These are phyloP conservation scores for Drosophila birchii DNA, from an alignment of 2,888 invertebrate species.

Conservation along the genomic window DNA sequence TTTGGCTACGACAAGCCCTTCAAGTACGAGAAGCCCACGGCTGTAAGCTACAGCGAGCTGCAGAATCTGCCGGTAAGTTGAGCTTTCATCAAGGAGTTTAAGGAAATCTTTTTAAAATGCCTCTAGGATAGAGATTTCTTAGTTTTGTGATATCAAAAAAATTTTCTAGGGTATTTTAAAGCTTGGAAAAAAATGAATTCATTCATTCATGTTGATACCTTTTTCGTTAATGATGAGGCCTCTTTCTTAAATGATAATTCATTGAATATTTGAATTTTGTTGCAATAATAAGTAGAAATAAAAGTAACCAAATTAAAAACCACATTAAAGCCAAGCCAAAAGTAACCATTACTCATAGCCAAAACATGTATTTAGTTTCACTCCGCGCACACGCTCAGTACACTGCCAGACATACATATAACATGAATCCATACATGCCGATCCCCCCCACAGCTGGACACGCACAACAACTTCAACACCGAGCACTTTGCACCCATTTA, in stretches of 20 bases:
- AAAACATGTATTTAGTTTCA: slow-evolving; percentile 2
- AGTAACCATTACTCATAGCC: neutral
- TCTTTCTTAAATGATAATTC: neutral
- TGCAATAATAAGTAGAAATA: neutral
- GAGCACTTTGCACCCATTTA: slow-evolving; percentile 95
- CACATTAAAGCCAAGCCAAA: neutral
- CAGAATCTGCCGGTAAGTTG: slow-evolving; percentile 81
- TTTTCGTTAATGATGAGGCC: too few relatives aligned
- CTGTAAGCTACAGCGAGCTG: slow-evolving; percentile 70
- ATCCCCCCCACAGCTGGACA: slow-evolving; percentile 73
- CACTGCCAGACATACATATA: slow-evolving; percentile 18
- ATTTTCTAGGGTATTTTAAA: neutral
- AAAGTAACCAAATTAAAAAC: slow-evolving; percentile 2
- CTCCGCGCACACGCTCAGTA: neutral
- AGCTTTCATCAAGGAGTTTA: too few relatives aligned
- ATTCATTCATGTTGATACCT: neutral
- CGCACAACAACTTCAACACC: slow-evolving; percentile 87
- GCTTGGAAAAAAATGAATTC: neutral
- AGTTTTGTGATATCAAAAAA: neutral
- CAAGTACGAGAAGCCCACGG: slow-evolving; percentile 82
- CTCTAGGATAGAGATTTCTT: too few relatives aligned
- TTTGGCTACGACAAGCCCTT: slow-evolving; percentile 81
- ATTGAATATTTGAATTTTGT: neutral
- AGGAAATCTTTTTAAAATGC: neutral
- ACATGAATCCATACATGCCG: slow-evolving; percentile 29